Conservation (phyloP, 2,888 invertebrate genomes). For the Conus canariensis region DNA sequence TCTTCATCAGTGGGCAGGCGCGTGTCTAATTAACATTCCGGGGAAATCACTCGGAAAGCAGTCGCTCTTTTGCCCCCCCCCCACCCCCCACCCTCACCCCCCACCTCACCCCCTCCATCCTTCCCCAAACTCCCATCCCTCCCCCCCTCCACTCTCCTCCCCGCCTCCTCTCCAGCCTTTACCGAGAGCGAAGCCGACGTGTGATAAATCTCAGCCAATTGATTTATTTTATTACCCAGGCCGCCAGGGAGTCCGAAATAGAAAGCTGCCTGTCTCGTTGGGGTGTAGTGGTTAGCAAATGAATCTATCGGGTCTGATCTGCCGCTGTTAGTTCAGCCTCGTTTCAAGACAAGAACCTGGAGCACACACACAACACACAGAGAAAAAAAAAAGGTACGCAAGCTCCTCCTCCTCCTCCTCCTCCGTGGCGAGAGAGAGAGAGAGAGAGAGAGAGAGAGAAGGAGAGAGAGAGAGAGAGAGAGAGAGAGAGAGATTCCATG, state of each 20-base stretch:
- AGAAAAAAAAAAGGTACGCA: background rate
- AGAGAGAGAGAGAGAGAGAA: constrained; percentile 1
- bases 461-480: background rate
- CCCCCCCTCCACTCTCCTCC: background rate
- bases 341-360: background rate
- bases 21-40: background rate
- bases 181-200: background rate
- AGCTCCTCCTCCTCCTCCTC: no score
- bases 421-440: background rate
- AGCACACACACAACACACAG: background rate
- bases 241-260: constrained; percentile 4
- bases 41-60: constrained; percentile 8
- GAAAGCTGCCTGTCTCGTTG: background rate
- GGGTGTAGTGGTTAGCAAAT: background rate
- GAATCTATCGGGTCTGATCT: background rate
- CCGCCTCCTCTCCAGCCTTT: background rate
- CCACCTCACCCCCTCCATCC: background rate
- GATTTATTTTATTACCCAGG: background rate
- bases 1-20: background rate
- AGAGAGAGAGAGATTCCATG: background rate
- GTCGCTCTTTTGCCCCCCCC: background rate
- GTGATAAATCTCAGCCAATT: background rate
- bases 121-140: background rate
- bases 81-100: background rate
- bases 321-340: background rate